phyloP scores from a whole-genome alignment of 2,797 vertebrate genomes.

The Malurus splendens region DNA sequence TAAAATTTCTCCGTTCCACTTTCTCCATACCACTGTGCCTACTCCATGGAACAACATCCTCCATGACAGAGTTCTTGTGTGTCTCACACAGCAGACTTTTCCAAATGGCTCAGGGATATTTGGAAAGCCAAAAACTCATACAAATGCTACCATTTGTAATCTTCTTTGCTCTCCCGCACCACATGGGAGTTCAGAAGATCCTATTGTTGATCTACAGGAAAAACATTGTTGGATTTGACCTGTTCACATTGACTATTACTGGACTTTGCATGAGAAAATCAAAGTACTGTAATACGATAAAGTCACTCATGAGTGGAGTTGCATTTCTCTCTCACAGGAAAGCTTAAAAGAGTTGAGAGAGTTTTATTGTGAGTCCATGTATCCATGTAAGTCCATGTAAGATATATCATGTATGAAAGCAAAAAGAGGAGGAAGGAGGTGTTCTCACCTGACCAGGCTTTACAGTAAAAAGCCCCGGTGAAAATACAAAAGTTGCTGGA shows the following conservation, averaged over 20 bases:
- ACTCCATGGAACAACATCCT: background rate
- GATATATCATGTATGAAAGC: background rate
- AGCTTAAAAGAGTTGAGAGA: background rate
- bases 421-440: background rate
- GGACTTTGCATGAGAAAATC: background rate
- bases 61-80: background rate
- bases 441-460: background rate
- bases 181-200: background rate
- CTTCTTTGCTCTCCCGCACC: background rate
- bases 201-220: background rate
- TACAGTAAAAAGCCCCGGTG: background rate
- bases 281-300: background rate
- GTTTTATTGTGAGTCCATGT: background rate
- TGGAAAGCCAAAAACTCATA: background rate
- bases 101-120: background rate
- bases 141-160: background rate
- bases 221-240: background rate
- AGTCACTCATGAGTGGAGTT: background rate
- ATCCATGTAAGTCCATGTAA: fast-evolving
- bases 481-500: background rate
- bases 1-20: background rate
- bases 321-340: background rate
- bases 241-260: background rate
- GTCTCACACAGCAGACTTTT: background rate
- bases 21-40: background rate